Conservation (phyloP, 2,113 vertebrate genomes). For the Balaenoptera acutorostrata region DNA sequence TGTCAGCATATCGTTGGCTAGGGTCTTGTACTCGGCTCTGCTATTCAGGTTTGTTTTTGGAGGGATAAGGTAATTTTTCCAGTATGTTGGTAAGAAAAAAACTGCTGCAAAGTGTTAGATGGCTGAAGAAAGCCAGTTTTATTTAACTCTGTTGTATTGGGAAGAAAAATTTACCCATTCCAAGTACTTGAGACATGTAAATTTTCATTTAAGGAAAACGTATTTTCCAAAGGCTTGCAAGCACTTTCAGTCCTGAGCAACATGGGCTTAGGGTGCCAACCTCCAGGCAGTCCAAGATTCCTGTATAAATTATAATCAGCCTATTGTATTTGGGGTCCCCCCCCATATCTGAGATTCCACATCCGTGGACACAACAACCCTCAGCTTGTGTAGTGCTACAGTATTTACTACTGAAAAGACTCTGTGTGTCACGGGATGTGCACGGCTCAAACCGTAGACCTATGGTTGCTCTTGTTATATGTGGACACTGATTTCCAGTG, state of each 20-base stretch:
- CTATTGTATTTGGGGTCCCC: no score
- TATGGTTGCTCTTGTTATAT: neutral
- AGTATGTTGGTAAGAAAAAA: neutral
- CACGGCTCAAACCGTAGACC: neutral
- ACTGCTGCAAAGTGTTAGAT: neutral
- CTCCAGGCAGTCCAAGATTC: neutral
- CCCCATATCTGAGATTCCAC: neutral
- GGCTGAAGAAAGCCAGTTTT: neutral
- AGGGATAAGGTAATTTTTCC: neutral
- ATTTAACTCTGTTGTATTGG: neutral
- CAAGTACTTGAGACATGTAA: neutral
- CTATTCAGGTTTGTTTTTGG: neutral
- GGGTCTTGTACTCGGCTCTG: neutral
- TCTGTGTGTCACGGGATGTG: neutral
- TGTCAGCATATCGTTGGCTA: neutral
- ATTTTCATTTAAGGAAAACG: slow-evolving; percentile 20
- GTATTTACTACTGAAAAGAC: neutral
- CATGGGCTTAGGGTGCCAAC: neutral
- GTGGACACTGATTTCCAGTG: slow-evolving; percentile 25
- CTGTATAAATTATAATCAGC: neutral
- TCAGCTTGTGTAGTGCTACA: neutral
- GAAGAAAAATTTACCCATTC: slow-evolving; percentile 8
- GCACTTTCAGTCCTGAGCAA: neutral
- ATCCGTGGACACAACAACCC: neutral
- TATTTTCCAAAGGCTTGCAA: neutral